Percentiles rank a stretch among this genome's conserved stretches.
phyloP scores from a whole-genome alignment of 1,140 invertebrate species.

The Muscidifurax raptorellus region DNA sequence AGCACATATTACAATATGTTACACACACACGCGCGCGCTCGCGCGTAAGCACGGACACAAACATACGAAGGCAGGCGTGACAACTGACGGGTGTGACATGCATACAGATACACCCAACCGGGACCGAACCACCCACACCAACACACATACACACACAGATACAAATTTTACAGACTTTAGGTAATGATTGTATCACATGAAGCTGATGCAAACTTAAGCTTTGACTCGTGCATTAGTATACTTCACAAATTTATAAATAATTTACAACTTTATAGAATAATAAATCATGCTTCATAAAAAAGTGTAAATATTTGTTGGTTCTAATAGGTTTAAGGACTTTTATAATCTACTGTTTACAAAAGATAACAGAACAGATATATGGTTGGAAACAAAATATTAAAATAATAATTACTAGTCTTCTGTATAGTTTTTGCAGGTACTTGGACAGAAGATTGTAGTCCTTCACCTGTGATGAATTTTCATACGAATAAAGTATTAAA shows the following conservation, averaged over 20 bases:
- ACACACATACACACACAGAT: too few relatives aligned
- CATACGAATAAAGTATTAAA: slow-evolving; percentile 46
- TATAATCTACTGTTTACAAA: slow-evolving; percentile 8
- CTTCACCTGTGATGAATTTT: slow-evolving; percentile 71
- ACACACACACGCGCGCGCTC: too few relatives aligned
- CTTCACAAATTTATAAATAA: not conserved
- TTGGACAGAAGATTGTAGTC: slow-evolving; percentile 65
- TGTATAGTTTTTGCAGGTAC: slow-evolving; percentile 66
- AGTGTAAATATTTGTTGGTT: not conserved
- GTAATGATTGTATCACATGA: not conserved
- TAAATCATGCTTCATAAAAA: slow-evolving; percentile 26
- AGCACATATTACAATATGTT: not conserved
- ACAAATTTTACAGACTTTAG: not conserved
- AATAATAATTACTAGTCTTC: slow-evolving; percentile 73
- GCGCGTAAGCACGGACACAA: too few relatives aligned
- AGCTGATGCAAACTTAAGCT: not conserved
- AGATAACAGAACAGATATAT: slow-evolving; percentile 6
- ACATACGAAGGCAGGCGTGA: too few relatives aligned
- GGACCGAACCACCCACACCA: too few relatives aligned
- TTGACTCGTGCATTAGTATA: slow-evolving; percentile 5
- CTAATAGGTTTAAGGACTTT: slow-evolving; percentile 39
- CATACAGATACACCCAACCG: too few relatives aligned
- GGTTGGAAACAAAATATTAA: slow-evolving; percentile 56
- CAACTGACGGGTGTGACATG: too few relatives aligned
- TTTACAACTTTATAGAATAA: not conserved